Evolutionary conservation across 2,113 vertebrate genomes (phyloP).

Genomic region (Ophiodon elongatus): DNA sequence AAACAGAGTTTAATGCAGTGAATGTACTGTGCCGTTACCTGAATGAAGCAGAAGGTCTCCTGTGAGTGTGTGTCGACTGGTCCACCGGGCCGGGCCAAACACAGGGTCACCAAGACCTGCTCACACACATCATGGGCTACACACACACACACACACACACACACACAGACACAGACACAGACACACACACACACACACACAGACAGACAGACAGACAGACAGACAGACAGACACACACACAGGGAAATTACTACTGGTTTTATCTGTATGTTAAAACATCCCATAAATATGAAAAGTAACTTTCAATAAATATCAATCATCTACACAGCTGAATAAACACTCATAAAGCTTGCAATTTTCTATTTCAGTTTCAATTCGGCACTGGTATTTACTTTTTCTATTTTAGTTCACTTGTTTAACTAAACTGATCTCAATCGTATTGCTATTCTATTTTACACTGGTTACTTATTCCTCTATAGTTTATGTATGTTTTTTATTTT

Average conservation of each 20-base stretch:
- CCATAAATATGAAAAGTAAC: background rate
- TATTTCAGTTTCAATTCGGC: too few species aligned
- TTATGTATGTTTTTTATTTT: background rate
- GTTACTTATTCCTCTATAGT: too few species aligned
- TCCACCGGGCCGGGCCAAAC: conserved; percentile 85
- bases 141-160: conserved; percentile 19
- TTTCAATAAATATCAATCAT: background rate
- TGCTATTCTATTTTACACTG: too few species aligned
- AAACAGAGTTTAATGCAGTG: background rate
- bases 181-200: background rate
- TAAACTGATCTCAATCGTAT: too few species aligned
- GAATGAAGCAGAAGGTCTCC: conserved; percentile 88
- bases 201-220: conserved; percentile 58
- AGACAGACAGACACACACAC: conserved; percentile 78
- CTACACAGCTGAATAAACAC: background rate
- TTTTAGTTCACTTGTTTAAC: too few species aligned
- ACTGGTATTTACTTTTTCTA: background rate
- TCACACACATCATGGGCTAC: conserved; percentile 93
- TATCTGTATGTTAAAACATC: background rate
- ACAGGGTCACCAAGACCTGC: conserved; percentile 90
- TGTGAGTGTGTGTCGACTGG: conserved; percentile 85
- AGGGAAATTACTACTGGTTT: background rate
- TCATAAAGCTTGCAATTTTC: background rate
- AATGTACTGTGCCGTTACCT: conserved; percentile 52
- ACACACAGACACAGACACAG: conserved; percentile 5